Evolutionary conservation across 2,113 vertebrate species (phyloP), one percentile per base, ranked within the genome.

Genomic region (Sarotherodon lohbergeri): DNA sequence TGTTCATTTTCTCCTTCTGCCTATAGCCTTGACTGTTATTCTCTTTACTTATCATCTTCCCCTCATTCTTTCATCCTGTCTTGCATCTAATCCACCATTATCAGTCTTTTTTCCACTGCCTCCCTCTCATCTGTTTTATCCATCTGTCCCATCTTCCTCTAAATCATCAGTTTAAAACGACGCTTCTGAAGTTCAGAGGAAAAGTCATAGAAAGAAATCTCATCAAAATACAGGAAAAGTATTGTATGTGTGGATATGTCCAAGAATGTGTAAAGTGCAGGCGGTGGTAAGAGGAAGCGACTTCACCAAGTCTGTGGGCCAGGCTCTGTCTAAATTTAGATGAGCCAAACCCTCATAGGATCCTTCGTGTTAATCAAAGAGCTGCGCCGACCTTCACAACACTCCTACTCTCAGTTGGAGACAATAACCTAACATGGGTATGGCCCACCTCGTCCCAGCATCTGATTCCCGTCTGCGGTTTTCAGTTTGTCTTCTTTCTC

Each of bases 311-410:
- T 80, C 32, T 76, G 41, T n/a, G n/a, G 89, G 81, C 76, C 82
- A 59, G 52, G 16, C 34, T 27, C 24, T 17, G 19, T 87, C 82
- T 95, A 88, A 88, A 90, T 90, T 91, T 95, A 93, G 87, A 73
- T 19, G 29, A 39, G 59, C 84, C 89, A 91, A 93, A 88, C 81
- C 84, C 79, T 59, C 56, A 7, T 39, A 79, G 79, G 76, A 90
- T 88, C 17, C 76, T 32, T 82, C 1, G 55, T 92, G 73, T 90
- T 90, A 92, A 91, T 91, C 82, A 91, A 93, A 90, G 83, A 85
- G 61, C 81, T 46, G 34, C 6, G 32, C 81, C 32, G 79, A 93
- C 87, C 88, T 92, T 93, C 89, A 85, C 84, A 82, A 43, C 71
- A 41, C 56, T 82, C 48, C 61, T 81, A n/a, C 22, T 68, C 84